phyloP scores from a whole-genome alignment of 2,113 vertebrate genomes.

The Camarhynchus parvulus region DNA sequence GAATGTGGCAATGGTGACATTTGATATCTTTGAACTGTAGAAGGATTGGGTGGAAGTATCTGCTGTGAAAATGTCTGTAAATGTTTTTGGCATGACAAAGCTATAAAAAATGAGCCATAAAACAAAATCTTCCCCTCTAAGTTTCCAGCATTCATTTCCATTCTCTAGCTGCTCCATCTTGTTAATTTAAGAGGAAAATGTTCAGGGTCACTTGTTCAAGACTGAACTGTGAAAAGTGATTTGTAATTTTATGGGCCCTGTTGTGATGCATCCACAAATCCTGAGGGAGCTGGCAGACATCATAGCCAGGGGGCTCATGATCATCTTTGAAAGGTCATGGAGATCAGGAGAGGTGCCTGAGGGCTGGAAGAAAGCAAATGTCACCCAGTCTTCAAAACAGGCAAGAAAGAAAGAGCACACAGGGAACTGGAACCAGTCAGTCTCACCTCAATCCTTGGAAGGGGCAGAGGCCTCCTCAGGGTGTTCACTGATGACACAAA shows the following conservation, averaged over 20 bases:
- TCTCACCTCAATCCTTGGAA: neutral
- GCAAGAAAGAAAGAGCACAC: neutral
- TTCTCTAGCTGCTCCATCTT: neutral
- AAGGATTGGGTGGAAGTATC: neutral
- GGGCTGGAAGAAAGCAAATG: neutral
- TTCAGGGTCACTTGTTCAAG: neutral
- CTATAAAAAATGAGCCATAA: neutral
- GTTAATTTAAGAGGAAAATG: neutral
- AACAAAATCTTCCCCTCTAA: neutral
- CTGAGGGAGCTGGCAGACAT: neutral
- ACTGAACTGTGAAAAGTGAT: neutral
- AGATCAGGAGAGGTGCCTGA: neutral
- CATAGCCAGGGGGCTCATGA: neutral
- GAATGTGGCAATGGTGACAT: neutral
- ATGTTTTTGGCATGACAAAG: neutral
- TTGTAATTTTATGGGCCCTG: neutral
- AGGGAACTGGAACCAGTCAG: neutral
- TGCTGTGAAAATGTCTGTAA: neutral
- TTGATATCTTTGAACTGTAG: neutral
- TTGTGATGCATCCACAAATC: rapidly evolving
- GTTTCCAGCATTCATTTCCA: neutral
- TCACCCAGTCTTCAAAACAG: neutral
- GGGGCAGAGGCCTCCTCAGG: neutral
- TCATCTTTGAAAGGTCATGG: neutral
- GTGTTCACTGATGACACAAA: neutral